Evolutionary conservation across 1,140 invertebrate genomes (phyloP).

Genomic region (Caenorhabditis latens): DNA sequence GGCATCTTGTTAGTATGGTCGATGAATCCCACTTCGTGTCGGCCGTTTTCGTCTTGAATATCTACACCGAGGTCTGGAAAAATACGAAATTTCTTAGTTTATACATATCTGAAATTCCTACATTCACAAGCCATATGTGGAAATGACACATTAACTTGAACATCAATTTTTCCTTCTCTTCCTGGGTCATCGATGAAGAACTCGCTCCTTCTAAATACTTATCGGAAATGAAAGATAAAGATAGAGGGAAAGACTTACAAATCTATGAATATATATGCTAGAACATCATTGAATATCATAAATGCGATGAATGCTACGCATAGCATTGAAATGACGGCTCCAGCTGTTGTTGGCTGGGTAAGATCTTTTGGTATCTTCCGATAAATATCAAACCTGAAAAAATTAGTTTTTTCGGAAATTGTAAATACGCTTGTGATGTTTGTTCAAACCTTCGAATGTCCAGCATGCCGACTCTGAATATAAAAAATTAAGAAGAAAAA

Average conservation of each 20-base stretch:
- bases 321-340: conserved; percentile 81
- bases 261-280: conserved; percentile 80
- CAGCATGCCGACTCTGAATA: conserved; percentile 50
- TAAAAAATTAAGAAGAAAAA: conserved; percentile 15
- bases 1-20: conserved; percentile 81
- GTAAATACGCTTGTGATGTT: background rate
- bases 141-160: conserved; percentile 81
- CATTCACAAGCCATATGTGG: conserved; percentile 80
- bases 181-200: conserved; percentile 82
- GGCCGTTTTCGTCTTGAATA: conserved; percentile 83
- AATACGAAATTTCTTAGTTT: background rate
- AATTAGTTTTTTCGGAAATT: background rate
- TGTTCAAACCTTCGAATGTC: conserved; percentile 46
- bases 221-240: background rate
- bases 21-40: conserved; percentile 83
- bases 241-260: conserved; percentile 79
- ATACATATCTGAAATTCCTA: conserved; percentile 73
- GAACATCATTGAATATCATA: conserved; percentile 81
- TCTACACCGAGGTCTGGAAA: conserved; percentile 81
- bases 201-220: conserved; percentile 80
- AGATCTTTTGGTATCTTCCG: conserved; percentile 83
- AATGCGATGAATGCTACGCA: conserved; percentile 81
- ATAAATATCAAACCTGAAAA: conserved; percentile 82
- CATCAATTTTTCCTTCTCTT: conserved; percentile 80
- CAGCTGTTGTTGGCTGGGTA: conserved; percentile 82